Conservation (phyloP, 2,888 invertebrate species). For the Melikaiella ostensackeni region DNA sequence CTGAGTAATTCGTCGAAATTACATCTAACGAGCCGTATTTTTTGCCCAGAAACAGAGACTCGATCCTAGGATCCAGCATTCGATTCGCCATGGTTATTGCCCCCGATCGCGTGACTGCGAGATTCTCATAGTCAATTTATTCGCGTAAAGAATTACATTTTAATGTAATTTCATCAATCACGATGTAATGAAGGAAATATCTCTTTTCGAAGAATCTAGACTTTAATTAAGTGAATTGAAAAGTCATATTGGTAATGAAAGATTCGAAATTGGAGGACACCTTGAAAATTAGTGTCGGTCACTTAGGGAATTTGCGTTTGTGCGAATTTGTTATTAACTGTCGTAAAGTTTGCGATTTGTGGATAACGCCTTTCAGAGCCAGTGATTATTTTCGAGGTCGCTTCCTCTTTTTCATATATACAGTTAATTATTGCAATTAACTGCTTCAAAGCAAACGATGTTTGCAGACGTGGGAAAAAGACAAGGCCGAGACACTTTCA, state of each 20-base stretch:
- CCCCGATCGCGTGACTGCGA: slow-evolving; percentile 53
- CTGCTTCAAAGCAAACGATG: slow-evolving; percentile 8
- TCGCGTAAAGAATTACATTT: not conserved
- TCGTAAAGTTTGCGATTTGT: slow-evolving; percentile 18
- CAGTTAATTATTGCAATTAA: slow-evolving; percentile 31
- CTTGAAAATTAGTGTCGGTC: too few relatives aligned
- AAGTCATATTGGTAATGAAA: too few relatives aligned
- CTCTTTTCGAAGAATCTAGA: too few relatives aligned
- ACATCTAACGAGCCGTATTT: slow-evolving; percentile 48
- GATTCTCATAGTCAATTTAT: not conserved
- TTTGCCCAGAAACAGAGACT: slow-evolving; percentile 21
- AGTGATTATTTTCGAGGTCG: slow-evolving; percentile 34
- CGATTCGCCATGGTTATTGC: slow-evolving; percentile 54
- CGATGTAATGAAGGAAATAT: not conserved
- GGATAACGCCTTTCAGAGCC: slow-evolving; percentile 1
- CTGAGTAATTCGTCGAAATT: slow-evolving; percentile 51
- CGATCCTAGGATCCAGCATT: slow-evolving; percentile 42
- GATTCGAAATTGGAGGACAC: too few relatives aligned
- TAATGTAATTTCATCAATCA: not conserved
- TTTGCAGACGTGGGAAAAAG: slow-evolving; percentile 34
- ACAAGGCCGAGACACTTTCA: slow-evolving; percentile 34
- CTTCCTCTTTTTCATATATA: slow-evolving; percentile 29
- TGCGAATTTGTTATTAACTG: slow-evolving; percentile 10
- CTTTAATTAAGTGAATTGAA: too few relatives aligned
- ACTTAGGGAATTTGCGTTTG: too few relatives aligned